Percentiles rank a stretch among this genome's conserved stretches.
Evolutionary conservation across 2,797 vertebrate genomes (phyloP).

Genomic region (Scleropages formosus): DNA sequence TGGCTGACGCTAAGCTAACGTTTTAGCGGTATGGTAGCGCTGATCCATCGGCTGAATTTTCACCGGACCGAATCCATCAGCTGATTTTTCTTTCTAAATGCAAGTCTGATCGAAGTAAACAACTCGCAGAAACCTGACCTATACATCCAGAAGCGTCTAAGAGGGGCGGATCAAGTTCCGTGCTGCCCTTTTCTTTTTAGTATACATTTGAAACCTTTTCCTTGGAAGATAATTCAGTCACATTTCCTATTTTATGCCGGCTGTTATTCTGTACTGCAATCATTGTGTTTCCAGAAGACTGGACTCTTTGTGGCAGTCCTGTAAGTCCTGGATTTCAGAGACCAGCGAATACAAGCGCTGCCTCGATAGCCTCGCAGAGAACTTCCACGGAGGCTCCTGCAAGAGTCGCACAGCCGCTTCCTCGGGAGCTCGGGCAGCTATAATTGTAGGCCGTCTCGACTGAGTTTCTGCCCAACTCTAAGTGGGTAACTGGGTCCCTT

Average conservation of each 20-base stretch:
- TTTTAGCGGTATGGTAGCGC: no score
- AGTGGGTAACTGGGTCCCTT: neutral
- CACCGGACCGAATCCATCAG: no score
- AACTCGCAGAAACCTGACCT: neutral
- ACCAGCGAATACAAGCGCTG: no score
- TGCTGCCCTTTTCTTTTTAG: neutral
- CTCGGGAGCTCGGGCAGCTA: neutral
- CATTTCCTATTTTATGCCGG: neutral
- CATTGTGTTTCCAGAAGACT: neutral
- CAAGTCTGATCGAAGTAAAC: no score
- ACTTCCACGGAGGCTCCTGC: neutral
- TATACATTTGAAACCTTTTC: neutral
- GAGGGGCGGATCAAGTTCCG: neutral
- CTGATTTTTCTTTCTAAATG: no score
- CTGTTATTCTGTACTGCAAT: neutral
- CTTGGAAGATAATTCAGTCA: conserved; percentile 7
- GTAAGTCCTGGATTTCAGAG: no score
- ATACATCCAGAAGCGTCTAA: neutral
- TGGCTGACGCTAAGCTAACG: no score
- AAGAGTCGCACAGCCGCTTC: neutral
- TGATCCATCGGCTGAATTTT: no score
- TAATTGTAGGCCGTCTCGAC: conserved; percentile 7
- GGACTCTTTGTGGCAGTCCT: neutral
- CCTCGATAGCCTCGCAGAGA: neutral
- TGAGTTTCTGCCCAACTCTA: conserved; percentile 4